Conservation (phyloP, 2,113 vertebrate genomes). For the Podarcis muralis region DNA sequence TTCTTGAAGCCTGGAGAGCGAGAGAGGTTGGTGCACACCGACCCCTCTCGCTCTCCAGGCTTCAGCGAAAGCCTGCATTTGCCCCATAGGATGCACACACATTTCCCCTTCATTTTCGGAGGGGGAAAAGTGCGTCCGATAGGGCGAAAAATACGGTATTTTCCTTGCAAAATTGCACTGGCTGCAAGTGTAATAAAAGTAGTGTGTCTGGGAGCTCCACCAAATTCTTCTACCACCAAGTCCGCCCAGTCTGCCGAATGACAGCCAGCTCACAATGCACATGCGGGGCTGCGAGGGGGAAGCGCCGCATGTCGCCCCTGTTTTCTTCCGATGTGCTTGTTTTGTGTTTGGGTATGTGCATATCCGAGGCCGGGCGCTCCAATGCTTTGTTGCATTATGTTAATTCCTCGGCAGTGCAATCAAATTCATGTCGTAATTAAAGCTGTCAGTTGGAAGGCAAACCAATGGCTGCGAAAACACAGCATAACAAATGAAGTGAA, state of each 20-base stretch:
- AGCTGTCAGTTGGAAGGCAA: constrained; percentile 94
- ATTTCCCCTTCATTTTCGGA: too few relatives aligned
- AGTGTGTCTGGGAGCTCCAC: too few relatives aligned
- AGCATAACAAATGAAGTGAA: constrained; percentile 93
- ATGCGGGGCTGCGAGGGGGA: not conserved
- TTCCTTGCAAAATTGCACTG: not conserved
- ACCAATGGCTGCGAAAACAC: constrained; percentile 90
- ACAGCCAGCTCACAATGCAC: not conserved
- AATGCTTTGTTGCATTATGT: constrained; percentile 87
- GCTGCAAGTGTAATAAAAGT: not conserved
- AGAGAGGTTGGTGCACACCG: too few relatives aligned
- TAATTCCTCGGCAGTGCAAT: constrained; percentile 88
- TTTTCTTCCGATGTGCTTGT: not conserved
- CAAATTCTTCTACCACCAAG: not conserved
- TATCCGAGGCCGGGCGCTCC: constrained; percentile 73
- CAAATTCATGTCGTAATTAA: constrained; percentile 97
- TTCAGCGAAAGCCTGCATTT: too few relatives aligned
- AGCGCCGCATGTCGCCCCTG: not conserved
- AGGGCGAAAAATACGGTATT: too few relatives aligned
- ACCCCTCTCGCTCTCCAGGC: too few relatives aligned
- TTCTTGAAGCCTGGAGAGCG: too few relatives aligned
- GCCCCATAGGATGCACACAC: too few relatives aligned
- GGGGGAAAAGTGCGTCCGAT: too few relatives aligned
- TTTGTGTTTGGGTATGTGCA: constrained; percentile 27
- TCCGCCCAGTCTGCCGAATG: not conserved